A percentile compares a stretch with the other conserved stretches of the same genome.
Conservation (phyloP, 2,888 invertebrate species). For the Amblyteles armatorius region DNA sequence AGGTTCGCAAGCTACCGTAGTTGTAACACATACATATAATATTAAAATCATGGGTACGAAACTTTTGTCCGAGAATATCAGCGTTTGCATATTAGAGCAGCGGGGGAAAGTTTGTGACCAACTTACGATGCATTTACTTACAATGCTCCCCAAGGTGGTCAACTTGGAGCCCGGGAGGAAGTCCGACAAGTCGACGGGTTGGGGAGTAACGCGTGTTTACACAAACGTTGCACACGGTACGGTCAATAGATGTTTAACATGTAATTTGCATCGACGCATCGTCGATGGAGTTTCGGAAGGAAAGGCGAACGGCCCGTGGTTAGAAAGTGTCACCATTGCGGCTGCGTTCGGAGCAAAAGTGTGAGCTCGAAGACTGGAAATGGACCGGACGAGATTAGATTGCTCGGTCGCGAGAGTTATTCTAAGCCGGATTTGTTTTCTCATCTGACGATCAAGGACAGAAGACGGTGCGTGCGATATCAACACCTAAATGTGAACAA, state of each 20-base stretch:
- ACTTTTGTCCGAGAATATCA: neutral
- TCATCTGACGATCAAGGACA: neutral
- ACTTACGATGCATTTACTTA: conserved; percentile 7
- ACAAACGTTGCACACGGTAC: neutral
- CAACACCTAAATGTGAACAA: neutral
- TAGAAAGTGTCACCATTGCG: conserved; percentile 3
- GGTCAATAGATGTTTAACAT: conserved; percentile 1
- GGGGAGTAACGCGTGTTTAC: conserved; percentile 1
- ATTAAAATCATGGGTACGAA: neutral
- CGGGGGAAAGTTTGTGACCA: neutral
- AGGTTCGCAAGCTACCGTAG: neutral
- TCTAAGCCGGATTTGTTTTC: conserved; percentile 9
- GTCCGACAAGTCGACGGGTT: neutral
- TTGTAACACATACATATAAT: neutral
- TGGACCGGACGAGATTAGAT: conserved; percentile 16
- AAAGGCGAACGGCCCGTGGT: neutral
- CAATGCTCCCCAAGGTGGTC: conserved; percentile 3
- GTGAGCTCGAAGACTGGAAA: neutral
- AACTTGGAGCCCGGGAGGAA: neutral
- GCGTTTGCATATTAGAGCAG: conserved; percentile 3
- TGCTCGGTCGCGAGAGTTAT: conserved; percentile 4
- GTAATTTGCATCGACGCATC: neutral
- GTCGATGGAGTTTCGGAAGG: neutral
- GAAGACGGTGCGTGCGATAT: neutral
- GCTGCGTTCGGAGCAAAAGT: conserved; percentile 4